Percentiles rank a stretch among this genome's conserved stretches.
phyloP scores from a whole-genome alignment of 1,140 invertebrate genomes.

The Zaprionus gabonicus region DNA sequence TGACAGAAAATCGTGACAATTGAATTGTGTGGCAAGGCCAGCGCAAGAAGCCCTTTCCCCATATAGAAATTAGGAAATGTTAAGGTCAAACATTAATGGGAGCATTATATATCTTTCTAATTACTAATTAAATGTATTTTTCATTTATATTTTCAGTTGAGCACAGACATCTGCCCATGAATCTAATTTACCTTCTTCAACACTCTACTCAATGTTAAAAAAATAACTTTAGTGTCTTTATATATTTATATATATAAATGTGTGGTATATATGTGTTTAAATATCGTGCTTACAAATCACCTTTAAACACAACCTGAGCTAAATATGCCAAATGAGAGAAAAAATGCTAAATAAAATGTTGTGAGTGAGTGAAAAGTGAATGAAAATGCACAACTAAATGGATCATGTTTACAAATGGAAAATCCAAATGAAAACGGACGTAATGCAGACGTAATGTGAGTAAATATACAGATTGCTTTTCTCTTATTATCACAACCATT shows the following conservation, averaged over 20 bases:
- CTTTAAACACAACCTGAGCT: slow-evolving; percentile 21
- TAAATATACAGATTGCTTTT: slow-evolving; percentile 15
- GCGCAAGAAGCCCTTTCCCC: background rate
- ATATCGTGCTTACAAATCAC: slow-evolving; percentile 23
- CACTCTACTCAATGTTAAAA: slow-evolving; percentile 8
- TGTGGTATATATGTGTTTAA: slow-evolving; percentile 13
- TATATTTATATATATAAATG: slow-evolving; percentile 39
- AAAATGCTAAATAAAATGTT: slow-evolving; percentile 5
- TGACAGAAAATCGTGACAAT: slow-evolving; percentile 53
- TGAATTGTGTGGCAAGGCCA: slow-evolving; percentile 32
- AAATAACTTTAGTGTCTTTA: slow-evolving; percentile 48
- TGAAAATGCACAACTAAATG: background rate
- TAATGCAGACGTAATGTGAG: slow-evolving; percentile 52
- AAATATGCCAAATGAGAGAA: slow-evolving; percentile 9
- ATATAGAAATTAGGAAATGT: background rate
- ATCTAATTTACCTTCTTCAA: slow-evolving; percentile 21
- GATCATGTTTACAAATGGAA: slow-evolving; percentile 9
- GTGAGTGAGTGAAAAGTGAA: slow-evolving; percentile 6
- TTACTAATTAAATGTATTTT: slow-evolving; percentile 15
- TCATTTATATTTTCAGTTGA: slow-evolving; percentile 43
- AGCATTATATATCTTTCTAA: background rate
- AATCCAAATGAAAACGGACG: slow-evolving; percentile 38
- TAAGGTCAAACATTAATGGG: slow-evolving; percentile 25
- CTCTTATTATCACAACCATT: background rate
- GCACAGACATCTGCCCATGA: background rate